A percentile compares a stretch with the other conserved stretches of the same genome.
phyloP scores from a whole-genome alignment of 37 sponge, comb jelly and placozoan genomes.

The Haliclona indistincta region DNA sequence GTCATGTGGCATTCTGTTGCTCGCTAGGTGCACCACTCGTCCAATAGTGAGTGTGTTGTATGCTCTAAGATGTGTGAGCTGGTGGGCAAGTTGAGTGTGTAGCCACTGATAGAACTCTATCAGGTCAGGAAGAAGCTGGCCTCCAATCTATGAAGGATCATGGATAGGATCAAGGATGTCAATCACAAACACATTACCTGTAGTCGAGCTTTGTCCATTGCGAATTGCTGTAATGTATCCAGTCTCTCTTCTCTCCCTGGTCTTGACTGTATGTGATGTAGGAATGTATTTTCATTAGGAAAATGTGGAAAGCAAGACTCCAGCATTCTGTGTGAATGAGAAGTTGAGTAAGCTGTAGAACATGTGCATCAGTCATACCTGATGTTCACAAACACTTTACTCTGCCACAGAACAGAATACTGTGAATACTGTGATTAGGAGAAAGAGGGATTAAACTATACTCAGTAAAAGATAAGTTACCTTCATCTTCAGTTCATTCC shows the following conservation, averaged over 20 bases:
- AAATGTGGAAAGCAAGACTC: slow-evolving; percentile 55
- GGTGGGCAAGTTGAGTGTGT: slow-evolving; percentile 48
- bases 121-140: slow-evolving; percentile 71
- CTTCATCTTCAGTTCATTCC: slow-evolving; percentile 29
- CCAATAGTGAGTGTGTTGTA: slow-evolving; percentile 51
- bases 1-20: slow-evolving; percentile 22
- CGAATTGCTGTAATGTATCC: slow-evolving; percentile 35
- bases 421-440: slow-evolving; percentile 29
- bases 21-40: slow-evolving; percentile 39
- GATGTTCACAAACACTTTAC: slow-evolving; percentile 27
- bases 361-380: slow-evolving; percentile 22
- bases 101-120: slow-evolving; percentile 88
- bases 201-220: slow-evolving; percentile 41
- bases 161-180: neutral
- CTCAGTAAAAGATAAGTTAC: slow-evolving; percentile 21
- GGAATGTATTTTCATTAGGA: slow-evolving; percentile 64
- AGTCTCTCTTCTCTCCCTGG: neutral
- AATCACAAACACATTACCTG: slow-evolving; percentile 12
- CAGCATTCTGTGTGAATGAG: slow-evolving; percentile 36
- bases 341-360: neutral
- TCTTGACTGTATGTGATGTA: slow-evolving; percentile 34
- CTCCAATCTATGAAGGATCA: slow-evolving; percentile 21
- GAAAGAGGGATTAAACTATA: neutral
- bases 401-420: slow-evolving; percentile 38
- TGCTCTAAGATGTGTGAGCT: slow-evolving; percentile 15